These are phyloP conservation scores for Xyliphius kryptos DNA, from an alignment of 2,113 vertebrate genomes.

Conservation along the genomic window DNA sequence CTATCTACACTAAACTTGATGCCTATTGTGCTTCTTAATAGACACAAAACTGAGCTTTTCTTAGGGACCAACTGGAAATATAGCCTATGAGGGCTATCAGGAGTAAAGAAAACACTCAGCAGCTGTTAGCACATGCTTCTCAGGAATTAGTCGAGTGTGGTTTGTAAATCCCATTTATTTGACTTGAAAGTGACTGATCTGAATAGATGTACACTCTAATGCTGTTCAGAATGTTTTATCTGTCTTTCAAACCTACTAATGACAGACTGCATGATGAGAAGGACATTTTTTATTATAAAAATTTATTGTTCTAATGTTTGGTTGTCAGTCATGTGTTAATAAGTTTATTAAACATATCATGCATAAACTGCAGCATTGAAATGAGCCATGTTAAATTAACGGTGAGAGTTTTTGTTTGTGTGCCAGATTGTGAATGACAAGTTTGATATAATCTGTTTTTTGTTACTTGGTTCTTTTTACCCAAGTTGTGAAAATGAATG, in stretches of 20 bases:
- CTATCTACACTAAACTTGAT: conserved; percentile 25
- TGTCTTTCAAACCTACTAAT: too few species aligned
- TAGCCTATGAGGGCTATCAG: conserved; percentile 4
- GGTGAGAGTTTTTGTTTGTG: conserved; percentile 1
- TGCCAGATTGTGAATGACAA: conserved; percentile 5
- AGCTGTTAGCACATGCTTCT: conserved; percentile 21
- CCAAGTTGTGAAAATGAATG: neutral
- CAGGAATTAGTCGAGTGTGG: conserved; percentile 31
- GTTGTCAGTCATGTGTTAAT: neutral
- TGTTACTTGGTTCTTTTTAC: conserved; percentile 17
- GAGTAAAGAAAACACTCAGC: conserved; percentile 1
- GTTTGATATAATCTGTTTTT: conserved; percentile 4
- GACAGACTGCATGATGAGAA: conserved; percentile 2
- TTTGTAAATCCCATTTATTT: conserved; percentile 16
- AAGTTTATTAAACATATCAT: neutral
- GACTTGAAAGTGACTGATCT: conserved; percentile 13
- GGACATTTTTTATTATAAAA: neutral
- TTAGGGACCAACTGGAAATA: neutral
- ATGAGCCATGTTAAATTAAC: conserved; percentile 14
- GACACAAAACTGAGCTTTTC: neutral
- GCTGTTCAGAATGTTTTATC: neutral
- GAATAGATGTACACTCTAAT: conserved; percentile 4
- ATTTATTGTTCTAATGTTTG: neutral
- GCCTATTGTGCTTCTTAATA: conserved; percentile 11
- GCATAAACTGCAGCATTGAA: conserved; percentile 24